Evolutionary conservation across 2,888 invertebrate species (phyloP).

Genomic region (Pristionchus arcanus): DNA sequence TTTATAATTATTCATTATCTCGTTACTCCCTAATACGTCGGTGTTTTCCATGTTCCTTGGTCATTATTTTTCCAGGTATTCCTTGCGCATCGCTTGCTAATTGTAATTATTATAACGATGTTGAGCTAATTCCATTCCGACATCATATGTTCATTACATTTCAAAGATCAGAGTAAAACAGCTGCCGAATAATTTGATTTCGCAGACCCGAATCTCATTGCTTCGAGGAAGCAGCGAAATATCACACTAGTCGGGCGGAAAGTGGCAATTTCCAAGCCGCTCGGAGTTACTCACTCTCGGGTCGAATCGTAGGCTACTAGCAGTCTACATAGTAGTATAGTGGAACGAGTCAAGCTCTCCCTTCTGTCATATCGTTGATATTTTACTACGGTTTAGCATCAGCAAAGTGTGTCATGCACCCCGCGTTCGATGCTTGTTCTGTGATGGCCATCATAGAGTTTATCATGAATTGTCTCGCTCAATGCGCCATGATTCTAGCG

Average conservation of each 20-base stretch:
- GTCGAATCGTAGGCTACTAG: not conserved
- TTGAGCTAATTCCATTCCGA: no score
- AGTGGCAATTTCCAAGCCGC: slow-evolving; percentile 18
- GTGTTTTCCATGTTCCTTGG: no score
- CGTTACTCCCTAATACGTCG: no score
- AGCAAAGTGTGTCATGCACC: not conserved
- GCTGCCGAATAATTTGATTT: not conserved
- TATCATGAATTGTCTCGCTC: not conserved
- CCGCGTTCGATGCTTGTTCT: not conserved
- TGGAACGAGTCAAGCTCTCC: no score
- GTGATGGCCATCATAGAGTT: not conserved
- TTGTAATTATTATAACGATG: no score
- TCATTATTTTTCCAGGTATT: no score
- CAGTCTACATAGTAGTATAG: not conserved
- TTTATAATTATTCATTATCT: no score
- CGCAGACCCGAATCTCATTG: not conserved
- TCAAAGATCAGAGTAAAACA: not conserved
- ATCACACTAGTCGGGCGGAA: not conserved
- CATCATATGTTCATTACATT: no score
- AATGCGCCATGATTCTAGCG: not conserved
- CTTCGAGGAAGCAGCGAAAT: not conserved
- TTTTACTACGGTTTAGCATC: no score
- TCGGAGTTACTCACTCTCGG: not conserved
- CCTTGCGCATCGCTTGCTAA: no score
- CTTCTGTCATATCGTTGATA: no score